Evolutionary conservation across 1,140 invertebrate species (phyloP).

Genomic region (Cherax quadricarinatus): DNA sequence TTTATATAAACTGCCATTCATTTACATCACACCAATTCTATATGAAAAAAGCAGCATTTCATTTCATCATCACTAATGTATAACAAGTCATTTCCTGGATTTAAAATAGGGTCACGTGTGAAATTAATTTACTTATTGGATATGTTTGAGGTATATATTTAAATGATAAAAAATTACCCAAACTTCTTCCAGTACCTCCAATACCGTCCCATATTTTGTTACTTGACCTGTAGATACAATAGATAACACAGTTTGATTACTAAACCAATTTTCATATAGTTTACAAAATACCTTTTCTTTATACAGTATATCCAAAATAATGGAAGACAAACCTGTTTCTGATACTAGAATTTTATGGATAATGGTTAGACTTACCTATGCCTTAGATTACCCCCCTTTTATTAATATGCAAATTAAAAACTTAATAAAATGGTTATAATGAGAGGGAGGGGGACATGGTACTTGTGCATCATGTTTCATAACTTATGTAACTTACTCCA

Average conservation of each 20-base stretch:
- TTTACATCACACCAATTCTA: background rate
- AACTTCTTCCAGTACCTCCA: background rate
- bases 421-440: too few relatives aligned
- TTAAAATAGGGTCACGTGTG: background rate
- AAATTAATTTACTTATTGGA: background rate
- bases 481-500: too few relatives aligned
- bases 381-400: too few relatives aligned
- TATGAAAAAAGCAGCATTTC: background rate
- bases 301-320: too few relatives aligned
- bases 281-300: too few relatives aligned
- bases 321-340: too few relatives aligned
- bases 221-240: background rate
- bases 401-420: too few relatives aligned
- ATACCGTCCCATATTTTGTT: constrained; percentile 8
- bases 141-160: background rate
- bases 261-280: background rate
- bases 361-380: too few relatives aligned
- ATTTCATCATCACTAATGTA: background rate
- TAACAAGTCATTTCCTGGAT: background rate
- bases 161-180: background rate
- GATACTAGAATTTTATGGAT: too few relatives aligned
- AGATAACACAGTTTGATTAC: background rate
- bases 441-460: too few relatives aligned
- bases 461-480: too few relatives aligned
- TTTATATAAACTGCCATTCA: background rate